Conservation (phyloP, 2,797 vertebrate genomes). For the Cirrhinus mrigala region DNA sequence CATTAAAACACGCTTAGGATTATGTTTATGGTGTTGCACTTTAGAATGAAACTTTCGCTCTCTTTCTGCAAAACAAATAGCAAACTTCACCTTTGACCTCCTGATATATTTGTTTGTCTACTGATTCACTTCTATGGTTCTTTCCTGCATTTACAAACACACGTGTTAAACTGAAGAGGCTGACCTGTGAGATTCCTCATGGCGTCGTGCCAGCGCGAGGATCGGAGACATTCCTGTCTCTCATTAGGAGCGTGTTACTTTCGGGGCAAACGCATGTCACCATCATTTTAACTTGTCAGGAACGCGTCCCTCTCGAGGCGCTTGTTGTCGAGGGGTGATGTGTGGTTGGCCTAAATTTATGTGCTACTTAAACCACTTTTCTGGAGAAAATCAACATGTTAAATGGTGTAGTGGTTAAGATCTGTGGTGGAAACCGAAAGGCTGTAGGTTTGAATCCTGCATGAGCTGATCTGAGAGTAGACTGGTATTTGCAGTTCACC, state of each 20-base stretch:
- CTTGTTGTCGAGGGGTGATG: not conserved
- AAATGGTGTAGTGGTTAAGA: not conserved
- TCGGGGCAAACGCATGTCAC: not conserved
- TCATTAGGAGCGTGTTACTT: slow-evolving; percentile 12
- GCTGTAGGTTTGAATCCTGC: not conserved
- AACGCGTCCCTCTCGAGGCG: not conserved
- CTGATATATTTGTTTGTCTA: not conserved
- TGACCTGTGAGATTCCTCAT: not conserved
- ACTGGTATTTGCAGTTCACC: not conserved
- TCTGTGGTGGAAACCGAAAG: not conserved
- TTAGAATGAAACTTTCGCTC: not conserved
- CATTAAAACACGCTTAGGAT: not conserved
- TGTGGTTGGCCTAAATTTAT: not conserved
- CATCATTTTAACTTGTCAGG: not conserved
- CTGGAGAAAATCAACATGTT: no score
- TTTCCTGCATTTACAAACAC: not conserved
- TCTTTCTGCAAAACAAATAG: not conserved
- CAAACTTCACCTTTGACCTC: slow-evolving; percentile 10
- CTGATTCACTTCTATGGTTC: not conserved
- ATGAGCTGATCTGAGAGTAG: not conserved
- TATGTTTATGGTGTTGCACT: not conserved
- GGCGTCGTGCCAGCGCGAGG: not conserved
- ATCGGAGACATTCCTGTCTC: slow-evolving; percentile 25
- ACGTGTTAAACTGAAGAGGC: not conserved
- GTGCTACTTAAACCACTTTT: not conserved